A percentile compares a stretch with the other conserved stretches of the same genome.
Evolutionary conservation across 2,888 invertebrate genomes (phyloP).

Genomic region (Neocrepidodera transversa): DNA sequence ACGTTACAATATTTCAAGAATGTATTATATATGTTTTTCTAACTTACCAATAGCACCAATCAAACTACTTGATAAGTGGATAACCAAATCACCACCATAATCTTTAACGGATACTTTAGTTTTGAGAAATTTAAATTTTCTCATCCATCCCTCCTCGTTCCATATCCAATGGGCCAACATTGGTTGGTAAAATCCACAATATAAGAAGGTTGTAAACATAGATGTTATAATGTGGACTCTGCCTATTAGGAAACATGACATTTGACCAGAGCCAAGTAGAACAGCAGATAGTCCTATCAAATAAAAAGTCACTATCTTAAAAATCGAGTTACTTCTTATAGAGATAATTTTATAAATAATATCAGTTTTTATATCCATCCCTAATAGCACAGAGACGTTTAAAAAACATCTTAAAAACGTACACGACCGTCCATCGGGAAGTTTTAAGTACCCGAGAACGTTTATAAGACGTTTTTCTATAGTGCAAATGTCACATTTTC

Average conservation of each 20-base stretch:
- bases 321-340: too few species aligned
- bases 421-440: too few species aligned
- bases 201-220: constrained; percentile 44
- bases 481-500: too few species aligned
- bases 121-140: constrained; percentile 39
- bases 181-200: constrained; percentile 52
- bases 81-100: constrained; percentile 50
- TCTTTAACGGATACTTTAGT: constrained; percentile 50
- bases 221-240: constrained; percentile 49
- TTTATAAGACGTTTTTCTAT: too few species aligned
- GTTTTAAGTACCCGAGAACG: too few species aligned
- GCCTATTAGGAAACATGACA: constrained; percentile 52
- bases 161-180: constrained; percentile 57
- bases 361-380: too few species aligned
- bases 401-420: too few species aligned
- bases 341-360: too few species aligned
- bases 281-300: constrained; percentile 38
- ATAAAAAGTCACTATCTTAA: too few species aligned
- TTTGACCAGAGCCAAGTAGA: constrained; percentile 53
- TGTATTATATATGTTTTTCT: too few species aligned
- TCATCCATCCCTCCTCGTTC: constrained; percentile 55
- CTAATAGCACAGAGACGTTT: background rate
- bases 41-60: constrained; percentile 47
- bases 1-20: too few species aligned
- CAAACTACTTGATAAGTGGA: constrained; percentile 53